Conservation (phyloP, 2,113 vertebrate species). For the Bubo blakistoni region DNA sequence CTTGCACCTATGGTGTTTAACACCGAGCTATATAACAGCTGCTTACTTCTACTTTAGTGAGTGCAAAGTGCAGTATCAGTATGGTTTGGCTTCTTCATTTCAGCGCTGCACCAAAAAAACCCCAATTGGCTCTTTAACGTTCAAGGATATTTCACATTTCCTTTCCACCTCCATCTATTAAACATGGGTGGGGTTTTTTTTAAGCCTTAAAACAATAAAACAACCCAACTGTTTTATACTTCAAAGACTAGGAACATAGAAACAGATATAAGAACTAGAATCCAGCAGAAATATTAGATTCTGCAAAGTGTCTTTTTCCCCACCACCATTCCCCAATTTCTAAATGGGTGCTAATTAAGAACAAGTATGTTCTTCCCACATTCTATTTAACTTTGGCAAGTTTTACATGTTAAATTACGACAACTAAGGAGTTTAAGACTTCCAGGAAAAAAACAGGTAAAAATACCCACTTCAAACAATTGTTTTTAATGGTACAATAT, state of each 20-base stretch:
- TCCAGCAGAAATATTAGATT: background rate
- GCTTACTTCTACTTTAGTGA: background rate
- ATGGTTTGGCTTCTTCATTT: background rate
- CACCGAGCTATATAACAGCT: conserved; percentile 15
- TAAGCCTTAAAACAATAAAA: background rate
- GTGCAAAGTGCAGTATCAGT: background rate
- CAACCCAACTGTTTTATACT: background rate
- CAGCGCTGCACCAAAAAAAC: background rate
- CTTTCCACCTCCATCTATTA: background rate
- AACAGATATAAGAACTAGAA: background rate
- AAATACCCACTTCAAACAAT: background rate
- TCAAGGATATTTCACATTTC: background rate
- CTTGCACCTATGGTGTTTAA: conserved; percentile 52
- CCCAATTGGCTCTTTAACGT: background rate
- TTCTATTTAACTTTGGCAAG: background rate
- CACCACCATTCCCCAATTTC: background rate
- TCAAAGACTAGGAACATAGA: background rate
- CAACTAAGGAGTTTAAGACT: background rate
- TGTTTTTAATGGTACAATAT: background rate
- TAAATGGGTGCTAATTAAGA: background rate
- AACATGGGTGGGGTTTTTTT: background rate
- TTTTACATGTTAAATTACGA: background rate
- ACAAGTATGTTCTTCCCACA: background rate
- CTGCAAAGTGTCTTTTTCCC: background rate
- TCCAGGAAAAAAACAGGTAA: background rate